Evolutionary conservation across 2,113 vertebrate species (phyloP).

Genomic region (Leucosticte australis): DNA sequence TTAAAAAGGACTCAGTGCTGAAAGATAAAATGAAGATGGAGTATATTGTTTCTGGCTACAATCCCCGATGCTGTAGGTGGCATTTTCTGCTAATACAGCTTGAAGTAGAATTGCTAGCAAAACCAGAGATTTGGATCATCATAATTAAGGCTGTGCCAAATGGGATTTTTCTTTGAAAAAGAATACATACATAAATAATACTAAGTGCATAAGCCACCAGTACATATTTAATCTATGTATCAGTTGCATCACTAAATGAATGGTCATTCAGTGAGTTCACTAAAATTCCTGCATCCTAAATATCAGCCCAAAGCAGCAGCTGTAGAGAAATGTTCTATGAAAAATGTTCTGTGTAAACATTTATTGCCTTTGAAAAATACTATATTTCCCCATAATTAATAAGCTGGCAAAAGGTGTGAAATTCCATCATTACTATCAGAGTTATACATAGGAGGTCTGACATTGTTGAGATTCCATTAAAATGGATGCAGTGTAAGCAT

Average conservation of each 20-base stretch:
- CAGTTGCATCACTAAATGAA: background rate
- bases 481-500: background rate
- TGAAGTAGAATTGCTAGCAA: background rate
- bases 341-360: background rate
- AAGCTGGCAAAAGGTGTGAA: background rate
- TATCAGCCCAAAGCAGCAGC: background rate
- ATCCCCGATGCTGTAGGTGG: constrained; percentile 21
- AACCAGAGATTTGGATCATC: constrained; percentile 6
- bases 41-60: constrained; percentile 50
- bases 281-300: background rate
- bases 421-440: background rate
- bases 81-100: constrained; percentile 46
- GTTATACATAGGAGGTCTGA: background rate
- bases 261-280: background rate
- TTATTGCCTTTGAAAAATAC: background rate
- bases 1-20: constrained; percentile 29
- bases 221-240: background rate
- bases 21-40: constrained; percentile 63
- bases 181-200: background rate
- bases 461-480: background rate
- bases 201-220: background rate
- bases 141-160: background rate
- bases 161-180: background rate
- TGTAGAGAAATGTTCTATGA: background rate
- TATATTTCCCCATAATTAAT: background rate